Base-by-base conservation (phyloP, 2,888 invertebrate genomes). In the Perizoma affinitatum region DNA sequence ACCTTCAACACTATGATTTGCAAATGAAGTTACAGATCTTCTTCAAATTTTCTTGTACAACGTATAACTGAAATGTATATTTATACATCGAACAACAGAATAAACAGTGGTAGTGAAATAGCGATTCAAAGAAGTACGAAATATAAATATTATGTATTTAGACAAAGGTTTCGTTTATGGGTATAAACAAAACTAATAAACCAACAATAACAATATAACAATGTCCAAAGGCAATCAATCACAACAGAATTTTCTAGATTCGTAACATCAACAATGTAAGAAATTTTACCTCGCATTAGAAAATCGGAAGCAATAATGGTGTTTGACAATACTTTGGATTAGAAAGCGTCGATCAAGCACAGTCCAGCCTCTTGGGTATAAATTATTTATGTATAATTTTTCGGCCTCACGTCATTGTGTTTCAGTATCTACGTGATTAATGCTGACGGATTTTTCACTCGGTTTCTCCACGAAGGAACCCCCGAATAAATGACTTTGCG, bases 321-420 rank as follows among this genome's bases (percentile, higher is more conserved):
- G 69, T 73, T 72, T 68, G 71, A 76, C 77, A 75, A 76, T 70
- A 73, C 70, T 71, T 68, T 63, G 75, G 82, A 83, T 86, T 83
- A 86, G 79, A 81, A 79, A 80, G 77, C 72, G 70, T 64, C 67
- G 71, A 77, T 66, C 73, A 66, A 65, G 71, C 69, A 49, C 47
- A 54, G 61, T 46, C 67, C 69, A 72, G 79, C 77, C 87, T 83
- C 87, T 77, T 74, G 88, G 80, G 89, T 84, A 87, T 88, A 90
- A 87, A 90, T 90, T 90, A 90, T 86, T 87, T 88, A 90, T 90
- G 89, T 89, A 87, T n/a, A 90, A 89, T 90, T 86, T 82, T 86
- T 87, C 82, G 84, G 83, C 85, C 83, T 80, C 79, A 84, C 83
- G 80, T 84, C 88, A 89, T 90, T 85, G 83, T 88, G 84, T 88